Conservation (phyloP, 2,888 invertebrate genomes). For the Apotomis capreana region DNA sequence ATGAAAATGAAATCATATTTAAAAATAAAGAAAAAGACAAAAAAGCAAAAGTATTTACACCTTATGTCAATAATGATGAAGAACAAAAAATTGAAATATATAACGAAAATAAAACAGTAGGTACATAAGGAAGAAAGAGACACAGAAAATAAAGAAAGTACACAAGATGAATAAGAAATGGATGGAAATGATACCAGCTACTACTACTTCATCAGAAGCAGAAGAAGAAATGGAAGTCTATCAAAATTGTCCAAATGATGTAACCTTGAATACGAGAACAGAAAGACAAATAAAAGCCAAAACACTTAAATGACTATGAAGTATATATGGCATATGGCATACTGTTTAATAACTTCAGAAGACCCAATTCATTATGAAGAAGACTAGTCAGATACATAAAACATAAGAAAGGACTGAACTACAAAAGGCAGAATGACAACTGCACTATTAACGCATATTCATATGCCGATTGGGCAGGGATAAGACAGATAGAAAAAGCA, state of each 20-base stretch:
- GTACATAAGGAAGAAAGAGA: background rate
- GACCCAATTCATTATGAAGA: no score
- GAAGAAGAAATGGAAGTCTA: no score
- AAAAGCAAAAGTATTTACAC: background rate
- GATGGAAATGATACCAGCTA: no score
- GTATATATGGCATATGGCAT: no score
- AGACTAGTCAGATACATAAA: background rate
- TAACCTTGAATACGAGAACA: no score
- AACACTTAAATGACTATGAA: no score
- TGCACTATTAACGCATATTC: constrained; percentile 18
- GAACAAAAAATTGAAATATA: background rate
- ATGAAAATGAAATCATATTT: background rate
- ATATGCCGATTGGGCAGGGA: constrained; percentile 38
- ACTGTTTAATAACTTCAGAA: no score
- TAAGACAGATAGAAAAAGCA: constrained; percentile 19
- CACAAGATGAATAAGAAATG: no score
- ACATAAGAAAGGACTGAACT: background rate
- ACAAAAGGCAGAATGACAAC: background rate
- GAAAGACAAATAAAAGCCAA: no score
- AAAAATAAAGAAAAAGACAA: background rate
- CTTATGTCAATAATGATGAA: background rate
- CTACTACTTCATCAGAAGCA: no score
- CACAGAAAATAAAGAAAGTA: background rate
- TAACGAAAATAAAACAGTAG: background rate
- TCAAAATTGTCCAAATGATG: no score